Base-by-base conservation (phyloP, 2,797 vertebrate species). In the Malurus splendens region DNA sequence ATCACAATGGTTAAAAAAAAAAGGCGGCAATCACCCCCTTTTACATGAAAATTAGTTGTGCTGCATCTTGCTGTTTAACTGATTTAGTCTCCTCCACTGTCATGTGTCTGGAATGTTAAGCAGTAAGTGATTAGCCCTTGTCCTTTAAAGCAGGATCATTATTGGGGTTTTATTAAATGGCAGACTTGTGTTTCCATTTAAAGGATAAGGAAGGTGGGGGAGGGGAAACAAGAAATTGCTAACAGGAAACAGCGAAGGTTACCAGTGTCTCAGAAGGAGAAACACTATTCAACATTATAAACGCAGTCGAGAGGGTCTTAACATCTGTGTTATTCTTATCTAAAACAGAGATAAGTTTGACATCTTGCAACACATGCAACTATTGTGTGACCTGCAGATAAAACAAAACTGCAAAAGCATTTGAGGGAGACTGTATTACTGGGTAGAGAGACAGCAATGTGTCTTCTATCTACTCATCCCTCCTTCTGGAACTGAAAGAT, bases 21-120 rank as follows among this genome's bases (percentile, higher is more conserved):
- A 97, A 98, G 97, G 97, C 98, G 97, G 97, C 98, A 98, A 98
- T 98, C 98, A 98, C 97, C 96, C 95, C 96, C 96, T 97, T 98
- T 98, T 98, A 98, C 98, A 98, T 98, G 97, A 98, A 98, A 98
- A 98, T 98, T 98, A 98, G 98, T 97, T 97, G 97, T 97, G 97
- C 97, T 97, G 97, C 97, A 97, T 97, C 98, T 98, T 96, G 97
- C 98, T 90, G 98, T 97, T 98, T 97, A 97, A 97, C 98, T 98
- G 98, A 98, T 99, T 98, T 98, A 98, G 97, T 97, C 98, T 96
- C 80, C 94, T 96, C 82, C 57, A 70, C 93, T 81, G 81, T 95
- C 96, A 97, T 88, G 96, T 97, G 97, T 96, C 96, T 95, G 86
- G 97, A 98, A 98, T 98, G 97, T 96, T 97, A 98, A 98, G 94